A percentile compares a stretch with the other conserved stretches of the same genome.
Evolutionary conservation across 2,113 vertebrate species (phyloP).

Genomic region (Trogon surrucura): DNA sequence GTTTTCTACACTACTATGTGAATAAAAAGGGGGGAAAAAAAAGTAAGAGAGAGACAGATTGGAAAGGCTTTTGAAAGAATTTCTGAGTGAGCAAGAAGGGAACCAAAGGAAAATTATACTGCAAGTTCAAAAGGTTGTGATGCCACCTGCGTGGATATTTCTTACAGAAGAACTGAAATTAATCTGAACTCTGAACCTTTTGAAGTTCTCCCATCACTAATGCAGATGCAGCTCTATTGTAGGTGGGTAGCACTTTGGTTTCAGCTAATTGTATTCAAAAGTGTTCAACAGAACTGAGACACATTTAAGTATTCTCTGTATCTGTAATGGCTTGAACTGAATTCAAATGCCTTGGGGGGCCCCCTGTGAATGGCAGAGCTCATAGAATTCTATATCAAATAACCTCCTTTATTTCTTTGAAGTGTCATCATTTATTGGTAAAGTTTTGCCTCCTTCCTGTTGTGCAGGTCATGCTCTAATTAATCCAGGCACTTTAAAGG

Average conservation of each 20-base stretch:
- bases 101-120: background rate
- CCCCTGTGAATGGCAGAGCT: background rate
- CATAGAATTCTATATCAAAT: conserved; percentile 7
- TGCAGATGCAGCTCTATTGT: background rate
- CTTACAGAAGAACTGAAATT: conserved; percentile 3
- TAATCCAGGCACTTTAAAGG: conserved; percentile 63
- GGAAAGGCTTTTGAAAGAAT: background rate
- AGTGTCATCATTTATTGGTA: conserved; percentile 38
- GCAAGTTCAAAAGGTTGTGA: conserved; percentile 15
- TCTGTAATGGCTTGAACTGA: conserved; percentile 7
- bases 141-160: background rate
- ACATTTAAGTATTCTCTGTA: background rate
- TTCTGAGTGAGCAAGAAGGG: background rate
- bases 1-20: background rate
- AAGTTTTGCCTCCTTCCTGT: conserved; percentile 6
- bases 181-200: conserved; percentile 40
- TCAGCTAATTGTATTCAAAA: conserved; percentile 30
- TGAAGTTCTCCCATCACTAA: background rate
- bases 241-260: background rate
- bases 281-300: background rate
- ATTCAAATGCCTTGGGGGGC: background rate
- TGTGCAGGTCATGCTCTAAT: conserved; percentile 56
- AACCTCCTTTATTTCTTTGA: conserved; percentile 29
- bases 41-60: background rate
- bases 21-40: background rate